A percentile compares a stretch with the other conserved stretches of the same genome.
Conservation (phyloP, 1,140 invertebrate species). For the Aphelenchoides besseyi region DNA sequence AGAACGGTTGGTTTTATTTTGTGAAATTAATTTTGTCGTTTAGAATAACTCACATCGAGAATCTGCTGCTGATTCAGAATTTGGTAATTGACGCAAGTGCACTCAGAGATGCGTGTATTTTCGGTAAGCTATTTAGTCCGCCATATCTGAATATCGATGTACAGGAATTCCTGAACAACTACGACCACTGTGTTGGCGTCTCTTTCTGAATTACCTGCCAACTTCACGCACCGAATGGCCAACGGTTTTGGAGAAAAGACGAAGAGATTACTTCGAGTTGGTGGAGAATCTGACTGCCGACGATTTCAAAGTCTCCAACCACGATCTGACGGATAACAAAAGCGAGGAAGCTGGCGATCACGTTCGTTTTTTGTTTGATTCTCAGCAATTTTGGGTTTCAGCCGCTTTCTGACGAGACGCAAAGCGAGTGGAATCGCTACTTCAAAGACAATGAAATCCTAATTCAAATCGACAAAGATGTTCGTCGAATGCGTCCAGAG, state of each 20-base stretch:
- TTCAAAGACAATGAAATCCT: slow-evolving; percentile 67
- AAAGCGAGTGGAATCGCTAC: slow-evolving; percentile 65
- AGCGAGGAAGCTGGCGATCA: slow-evolving; percentile 32
- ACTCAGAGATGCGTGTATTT: slow-evolving; percentile 43
- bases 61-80: slow-evolving; percentile 53
- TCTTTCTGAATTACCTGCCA: slow-evolving; percentile 52
- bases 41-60: slow-evolving; percentile 49
- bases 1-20: slow-evolving; percentile 29
- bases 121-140: slow-evolving; percentile 30
- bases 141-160: not conserved
- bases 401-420: slow-evolving; percentile 65
- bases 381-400: slow-evolving; percentile 32
- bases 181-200: slow-evolving; percentile 52
- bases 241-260: slow-evolving; percentile 29
- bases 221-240: slow-evolving; percentile 47
- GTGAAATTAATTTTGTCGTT: slow-evolving; percentile 16
- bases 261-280: slow-evolving; percentile 45
- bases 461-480: slow-evolving; percentile 67
- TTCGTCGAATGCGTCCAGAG: slow-evolving; percentile 65
- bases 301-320: not conserved
- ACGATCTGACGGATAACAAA: slow-evolving; percentile 4
- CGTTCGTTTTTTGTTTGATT: slow-evolving; percentile 35
- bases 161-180: slow-evolving; percentile 51
- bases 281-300: slow-evolving; percentile 47
- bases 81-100: slow-evolving; percentile 45